Base-by-base conservation (phyloP, 2,888 invertebrate genomes). In the Sphecodes monilicornis region DNA sequence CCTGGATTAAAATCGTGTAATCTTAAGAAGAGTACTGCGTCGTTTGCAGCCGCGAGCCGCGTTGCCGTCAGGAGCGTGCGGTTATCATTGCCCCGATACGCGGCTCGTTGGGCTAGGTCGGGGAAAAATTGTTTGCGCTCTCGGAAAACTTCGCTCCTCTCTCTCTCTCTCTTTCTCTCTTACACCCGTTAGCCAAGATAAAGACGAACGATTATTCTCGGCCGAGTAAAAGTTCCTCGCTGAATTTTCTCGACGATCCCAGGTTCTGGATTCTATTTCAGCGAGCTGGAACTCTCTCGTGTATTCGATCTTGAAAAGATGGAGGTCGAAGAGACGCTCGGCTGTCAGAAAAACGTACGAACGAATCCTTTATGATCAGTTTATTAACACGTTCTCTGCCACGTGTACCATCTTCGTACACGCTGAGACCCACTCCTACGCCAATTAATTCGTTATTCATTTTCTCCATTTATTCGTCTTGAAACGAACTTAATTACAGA, bases 51-150 rank as follows among this genome's bases (percentile, higher is more conserved):
- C 26, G 26, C 79, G 50, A 50, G 50, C 50, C 22, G 50, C 50
- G 50, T 66, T 81, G 80, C 83, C 54, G 41, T 43, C 66, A 60
- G 60, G 60, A 26, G 26, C 39, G 76, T 50, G 50, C 50, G 73
- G 74, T 36, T 77, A 70, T 70, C 74, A 26, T 39, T 4, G 16
- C 57, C 57, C 74, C 32, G 64, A 68, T 46, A 64, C 60, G 76
- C 72, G 57, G 8, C 77, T 39, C 79, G 82, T 89, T 89, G 81
- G 41, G 84, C 76, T 83, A 89, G 90, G 88, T 89, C 89, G 82
- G 80, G 88, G 50, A 81, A 83, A 88, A 72, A 81, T 82, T 71
- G 43, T 76, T n/a, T 64, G 26, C n/a, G 60, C 29, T 29, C 60
- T 60, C 16, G 60, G 60, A 60, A 60, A 60, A 60, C 16, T 11